A percentile compares a stretch with the other conserved stretches of the same genome.
Conservation (phyloP, 2,888 invertebrate genomes). For the Drosophila barbarae region DNA sequence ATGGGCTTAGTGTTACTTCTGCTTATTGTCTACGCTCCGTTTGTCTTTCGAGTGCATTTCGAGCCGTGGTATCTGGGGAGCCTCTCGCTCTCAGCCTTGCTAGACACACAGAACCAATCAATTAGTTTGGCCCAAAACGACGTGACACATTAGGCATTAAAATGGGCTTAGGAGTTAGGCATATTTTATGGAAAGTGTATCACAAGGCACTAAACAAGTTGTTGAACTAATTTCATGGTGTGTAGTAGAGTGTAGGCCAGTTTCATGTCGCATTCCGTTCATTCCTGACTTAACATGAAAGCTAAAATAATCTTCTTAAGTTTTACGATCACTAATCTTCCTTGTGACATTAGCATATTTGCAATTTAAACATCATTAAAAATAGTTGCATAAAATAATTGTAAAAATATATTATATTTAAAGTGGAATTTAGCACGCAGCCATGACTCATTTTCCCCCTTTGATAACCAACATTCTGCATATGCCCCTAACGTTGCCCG, state of each 20-base stretch:
- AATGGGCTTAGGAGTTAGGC: constrained; percentile 6
- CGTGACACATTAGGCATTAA: constrained; percentile 2
- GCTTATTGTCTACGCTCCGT: constrained; percentile 73
- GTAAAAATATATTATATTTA: no score
- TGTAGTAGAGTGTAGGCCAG: not conserved
- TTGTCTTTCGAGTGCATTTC: constrained; percentile 63
- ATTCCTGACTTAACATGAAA: not conserved
- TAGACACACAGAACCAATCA: constrained; percentile 43
- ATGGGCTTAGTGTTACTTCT: constrained; percentile 76
- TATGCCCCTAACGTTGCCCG: constrained; percentile 4
- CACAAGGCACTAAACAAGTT: not conserved
- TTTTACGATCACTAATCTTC: not conserved
- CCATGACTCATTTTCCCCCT: not conserved
- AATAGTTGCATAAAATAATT: not conserved
- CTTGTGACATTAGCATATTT: no score
- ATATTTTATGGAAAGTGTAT: constrained; percentile 8
- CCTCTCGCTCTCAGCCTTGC: not conserved
- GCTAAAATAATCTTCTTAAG: no score
- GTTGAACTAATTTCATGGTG: not conserved
- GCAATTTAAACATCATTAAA: no score
- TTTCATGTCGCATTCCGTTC: not conserved
- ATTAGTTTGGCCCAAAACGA: constrained; percentile 41
- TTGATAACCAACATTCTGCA: not conserved
- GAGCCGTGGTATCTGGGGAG: not conserved
- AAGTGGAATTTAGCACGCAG: not conserved